Conservation (phyloP, 2,113 vertebrate genomes). For the Elachura formosa region DNA sequence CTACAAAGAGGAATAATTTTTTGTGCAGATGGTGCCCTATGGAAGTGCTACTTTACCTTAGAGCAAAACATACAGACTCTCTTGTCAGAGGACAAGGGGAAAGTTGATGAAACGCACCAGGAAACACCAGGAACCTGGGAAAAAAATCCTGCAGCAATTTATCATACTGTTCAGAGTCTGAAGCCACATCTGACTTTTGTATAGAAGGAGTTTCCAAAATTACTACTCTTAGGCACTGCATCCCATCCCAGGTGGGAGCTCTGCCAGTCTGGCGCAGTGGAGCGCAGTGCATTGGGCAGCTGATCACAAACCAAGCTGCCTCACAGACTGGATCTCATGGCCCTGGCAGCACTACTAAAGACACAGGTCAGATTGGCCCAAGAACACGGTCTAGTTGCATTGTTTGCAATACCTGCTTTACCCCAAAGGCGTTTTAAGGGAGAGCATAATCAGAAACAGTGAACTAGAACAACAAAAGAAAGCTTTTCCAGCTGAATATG, state of each 20-base stretch:
- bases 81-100: not conserved
- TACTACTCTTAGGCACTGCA: too few species aligned
- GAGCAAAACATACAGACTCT: not conserved
- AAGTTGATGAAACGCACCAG: not conserved
- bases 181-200: not conserved
- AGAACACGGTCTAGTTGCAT: not conserved
- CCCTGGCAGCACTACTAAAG: not conserved
- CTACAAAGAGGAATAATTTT: not conserved
- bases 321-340: not conserved
- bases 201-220: not conserved
- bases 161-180: not conserved
- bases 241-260: not conserved
- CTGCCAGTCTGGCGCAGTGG: fast-evolving
- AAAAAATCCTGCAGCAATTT: not conserved
- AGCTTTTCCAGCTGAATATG: not conserved
- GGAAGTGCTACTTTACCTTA: not conserved
- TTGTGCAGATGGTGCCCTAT: not conserved
- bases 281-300: fast-evolving
- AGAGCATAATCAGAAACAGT: not conserved
- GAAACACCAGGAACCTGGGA: not conserved
- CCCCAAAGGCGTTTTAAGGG: not conserved
- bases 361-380: too few species aligned
- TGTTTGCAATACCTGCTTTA: not conserved
- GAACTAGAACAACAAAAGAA: not conserved
- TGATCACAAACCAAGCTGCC: not conserved